These are phyloP conservation scores for Taphrorychus bicolor DNA, from an alignment of 2,888 invertebrate genomes.

Conservation along the genomic window DNA sequence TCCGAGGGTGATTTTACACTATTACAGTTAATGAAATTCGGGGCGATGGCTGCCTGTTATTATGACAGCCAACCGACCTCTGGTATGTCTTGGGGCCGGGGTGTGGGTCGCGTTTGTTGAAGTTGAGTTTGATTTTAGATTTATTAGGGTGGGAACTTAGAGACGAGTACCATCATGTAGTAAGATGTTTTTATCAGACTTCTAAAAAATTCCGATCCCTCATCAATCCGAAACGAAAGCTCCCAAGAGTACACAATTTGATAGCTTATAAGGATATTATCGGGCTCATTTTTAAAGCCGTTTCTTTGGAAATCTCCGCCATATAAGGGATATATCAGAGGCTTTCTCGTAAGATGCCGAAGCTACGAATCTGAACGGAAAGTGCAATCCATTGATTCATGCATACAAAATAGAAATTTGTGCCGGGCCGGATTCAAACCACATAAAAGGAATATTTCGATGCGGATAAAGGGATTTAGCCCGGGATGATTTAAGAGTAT, in stretches of 20 bases:
- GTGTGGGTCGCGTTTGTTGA: no score
- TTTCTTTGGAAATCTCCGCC: conserved; percentile 13
- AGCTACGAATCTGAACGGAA: conserved; percentile 39
- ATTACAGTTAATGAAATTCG: conserved; percentile 28
- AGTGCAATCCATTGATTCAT: conserved; percentile 42
- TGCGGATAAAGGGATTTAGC: conserved; percentile 25
- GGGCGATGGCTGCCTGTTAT: background rate
- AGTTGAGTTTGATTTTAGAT: no score
- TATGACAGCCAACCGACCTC: background rate
- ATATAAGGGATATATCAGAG: conserved; percentile 34
- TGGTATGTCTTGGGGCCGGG: background rate
- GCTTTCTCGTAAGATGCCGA: conserved; percentile 32
- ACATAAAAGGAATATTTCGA: conserved; percentile 35
- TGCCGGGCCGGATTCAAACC: conserved; percentile 31
- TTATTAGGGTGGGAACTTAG: no score
- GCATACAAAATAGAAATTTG: conserved; percentile 42
- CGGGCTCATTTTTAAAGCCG: conserved; percentile 3
- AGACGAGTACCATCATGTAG: no score
- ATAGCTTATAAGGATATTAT: background rate
- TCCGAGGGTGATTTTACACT: conserved; percentile 31
- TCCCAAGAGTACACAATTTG: background rate
- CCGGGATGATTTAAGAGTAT: conserved; percentile 23
- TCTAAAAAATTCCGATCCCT: conserved; percentile 1
- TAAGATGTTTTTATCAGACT: background rate
- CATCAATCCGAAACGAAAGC: background rate